Evolutionary conservation across 2,113 vertebrate species (phyloP).

Genomic region (Aphelocoma coerulescens): DNA sequence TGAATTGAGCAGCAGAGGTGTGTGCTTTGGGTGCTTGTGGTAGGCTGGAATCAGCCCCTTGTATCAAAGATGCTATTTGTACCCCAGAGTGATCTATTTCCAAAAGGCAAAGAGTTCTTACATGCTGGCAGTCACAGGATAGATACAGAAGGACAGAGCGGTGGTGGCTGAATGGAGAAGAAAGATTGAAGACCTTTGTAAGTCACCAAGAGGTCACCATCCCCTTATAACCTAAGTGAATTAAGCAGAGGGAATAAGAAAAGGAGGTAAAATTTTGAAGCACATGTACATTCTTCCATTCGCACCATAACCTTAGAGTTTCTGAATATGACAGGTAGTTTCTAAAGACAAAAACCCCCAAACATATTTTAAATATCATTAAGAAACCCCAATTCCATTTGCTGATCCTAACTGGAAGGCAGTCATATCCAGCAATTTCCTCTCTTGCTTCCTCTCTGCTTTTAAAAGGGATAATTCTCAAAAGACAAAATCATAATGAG

Average conservation of each 20-base stretch:
- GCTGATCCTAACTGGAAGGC: background rate
- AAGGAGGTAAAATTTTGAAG: background rate
- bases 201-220: background rate
- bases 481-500: constrained; percentile 13
- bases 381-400: background rate
- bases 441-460: background rate
- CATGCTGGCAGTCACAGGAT: background rate
- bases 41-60: background rate
- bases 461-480: background rate
- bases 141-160: background rate
- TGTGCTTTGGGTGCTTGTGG: background rate
- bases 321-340: background rate
- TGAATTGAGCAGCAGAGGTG: background rate
- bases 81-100: background rate
- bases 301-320: background rate
- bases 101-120: background rate
- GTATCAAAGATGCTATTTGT: background rate
- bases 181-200: background rate
- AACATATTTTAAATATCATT: background rate
- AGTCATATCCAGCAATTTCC: background rate
- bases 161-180: background rate
- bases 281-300: background rate
- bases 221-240: background rate
- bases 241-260: background rate
- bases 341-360: background rate